Evolutionary conservation across 1,140 invertebrate species (phyloP).

Genomic region (Pogonomyrmex californicus): DNA sequence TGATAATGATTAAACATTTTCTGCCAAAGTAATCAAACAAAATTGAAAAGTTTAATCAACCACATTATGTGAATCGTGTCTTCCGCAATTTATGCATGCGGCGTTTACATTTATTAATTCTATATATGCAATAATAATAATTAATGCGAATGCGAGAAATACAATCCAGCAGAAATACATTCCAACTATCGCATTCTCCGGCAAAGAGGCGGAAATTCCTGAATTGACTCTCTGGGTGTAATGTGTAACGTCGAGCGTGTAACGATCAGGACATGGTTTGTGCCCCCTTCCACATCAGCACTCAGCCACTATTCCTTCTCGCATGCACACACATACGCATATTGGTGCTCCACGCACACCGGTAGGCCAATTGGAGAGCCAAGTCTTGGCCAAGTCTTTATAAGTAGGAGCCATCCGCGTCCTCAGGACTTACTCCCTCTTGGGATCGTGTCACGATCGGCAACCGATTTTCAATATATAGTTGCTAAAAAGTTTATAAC

Average conservation of each 20-base stretch:
- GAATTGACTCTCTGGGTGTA: slow-evolving; percentile 45
- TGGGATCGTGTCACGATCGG: slow-evolving; percentile 84
- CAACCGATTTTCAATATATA: slow-evolving; percentile 82
- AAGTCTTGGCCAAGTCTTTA: slow-evolving; percentile 84
- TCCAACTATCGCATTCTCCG: background rate
- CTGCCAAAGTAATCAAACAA: background rate
- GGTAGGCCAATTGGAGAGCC: slow-evolving; percentile 76
- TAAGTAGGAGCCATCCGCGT: slow-evolving; percentile 87
- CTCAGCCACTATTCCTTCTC: slow-evolving; percentile 71
- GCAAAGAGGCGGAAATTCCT: slow-evolving; percentile 30
- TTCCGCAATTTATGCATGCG: background rate
- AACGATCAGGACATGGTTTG: slow-evolving; percentile 74
- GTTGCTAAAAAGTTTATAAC: slow-evolving; percentile 65
- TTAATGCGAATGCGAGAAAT: slow-evolving; percentile 12
- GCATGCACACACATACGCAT: slow-evolving; percentile 54
- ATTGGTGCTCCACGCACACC: slow-evolving; percentile 61
- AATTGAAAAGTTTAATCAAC: background rate
- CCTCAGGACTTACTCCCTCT: slow-evolving; percentile 87
- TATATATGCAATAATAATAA: background rate
- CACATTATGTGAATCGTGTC: background rate
- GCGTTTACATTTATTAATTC: background rate
- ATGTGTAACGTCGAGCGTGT: slow-evolving; percentile 74
- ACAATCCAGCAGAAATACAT: background rate
- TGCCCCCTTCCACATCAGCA: slow-evolving; percentile 74
- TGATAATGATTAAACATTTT: background rate